A percentile compares a stretch with the other conserved stretches of the same genome.
Conservation (phyloP, 2,113 vertebrate genomes). For the Panurus biarmicus region DNA sequence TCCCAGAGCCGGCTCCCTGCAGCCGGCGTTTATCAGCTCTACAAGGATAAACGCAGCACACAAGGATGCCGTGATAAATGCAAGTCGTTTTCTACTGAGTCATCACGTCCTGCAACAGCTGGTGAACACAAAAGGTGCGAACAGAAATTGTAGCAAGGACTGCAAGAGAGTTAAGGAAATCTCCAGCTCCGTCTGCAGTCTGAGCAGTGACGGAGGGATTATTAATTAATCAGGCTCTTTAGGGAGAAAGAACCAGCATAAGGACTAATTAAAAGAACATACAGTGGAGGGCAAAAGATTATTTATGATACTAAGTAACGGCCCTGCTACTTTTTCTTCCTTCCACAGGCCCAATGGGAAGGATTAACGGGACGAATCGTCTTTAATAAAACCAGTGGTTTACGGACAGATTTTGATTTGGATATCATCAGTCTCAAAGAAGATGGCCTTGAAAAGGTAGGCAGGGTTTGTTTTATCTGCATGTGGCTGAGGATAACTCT, state of each 20-base stretch:
- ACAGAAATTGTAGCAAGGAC: conserved; percentile 60
- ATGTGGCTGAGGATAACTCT: not conserved
- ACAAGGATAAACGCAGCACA: not conserved
- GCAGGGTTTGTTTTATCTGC: not conserved
- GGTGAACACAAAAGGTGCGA: conserved; percentile 56
- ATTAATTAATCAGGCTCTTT: conserved; percentile 88
- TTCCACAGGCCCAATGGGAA: conserved; percentile 93
- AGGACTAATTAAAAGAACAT: conserved; percentile 87
- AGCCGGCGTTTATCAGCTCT: not conserved
- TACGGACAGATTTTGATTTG: conserved; percentile 95
- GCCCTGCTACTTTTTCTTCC: conserved; percentile 41
- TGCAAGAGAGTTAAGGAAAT: conserved; percentile 75
- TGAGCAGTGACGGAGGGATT: conserved; percentile 65
- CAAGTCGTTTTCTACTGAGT: not conserved
- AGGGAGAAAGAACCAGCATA: conserved; percentile 75
- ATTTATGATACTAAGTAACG: conserved; percentile 65
- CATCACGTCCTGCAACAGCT: conserved; percentile 58
- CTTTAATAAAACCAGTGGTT: conserved; percentile 93
- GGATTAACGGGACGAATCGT: conserved; percentile 92
- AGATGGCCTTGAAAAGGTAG: conserved; percentile 94
- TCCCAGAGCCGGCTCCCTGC: not conserved
- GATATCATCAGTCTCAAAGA: conserved; percentile 97
- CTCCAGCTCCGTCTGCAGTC: conserved; percentile 56
- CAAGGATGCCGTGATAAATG: conserved; percentile 23
- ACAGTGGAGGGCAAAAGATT: conserved; percentile 66